Evolutionary conservation across 2,888 invertebrate species (phyloP).

Genomic region (Eupithecia insigniata): DNA sequence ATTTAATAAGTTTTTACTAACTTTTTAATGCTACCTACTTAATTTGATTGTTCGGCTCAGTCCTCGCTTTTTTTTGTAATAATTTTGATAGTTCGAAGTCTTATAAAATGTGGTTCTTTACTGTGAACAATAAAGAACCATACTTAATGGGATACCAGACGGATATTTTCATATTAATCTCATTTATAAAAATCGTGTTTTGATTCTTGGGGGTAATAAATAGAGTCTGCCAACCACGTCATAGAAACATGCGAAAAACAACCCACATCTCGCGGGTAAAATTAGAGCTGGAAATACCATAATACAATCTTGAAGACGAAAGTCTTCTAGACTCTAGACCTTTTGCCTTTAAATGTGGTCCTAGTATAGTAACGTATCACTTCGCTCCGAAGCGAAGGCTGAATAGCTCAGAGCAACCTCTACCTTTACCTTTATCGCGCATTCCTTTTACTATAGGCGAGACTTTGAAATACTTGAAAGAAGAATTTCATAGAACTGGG

Average conservation of each 20-base stretch:
- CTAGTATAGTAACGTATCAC: background rate
- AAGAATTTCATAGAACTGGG: background rate
- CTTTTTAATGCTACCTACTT: too few relatives aligned
- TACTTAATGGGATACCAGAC: too few relatives aligned
- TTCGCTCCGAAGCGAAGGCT: slow-evolving; percentile 6
- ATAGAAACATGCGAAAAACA: background rate
- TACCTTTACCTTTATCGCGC: slow-evolving; percentile 8
- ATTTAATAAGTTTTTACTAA: too few relatives aligned
- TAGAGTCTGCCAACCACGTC: background rate
- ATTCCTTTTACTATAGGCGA: slow-evolving; percentile 1
- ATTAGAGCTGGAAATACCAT: background rate
- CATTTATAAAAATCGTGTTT: too few relatives aligned
- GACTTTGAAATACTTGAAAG: background rate
- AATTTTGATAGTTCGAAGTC: too few relatives aligned
- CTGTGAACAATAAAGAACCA: too few relatives aligned
- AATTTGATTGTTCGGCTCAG: too few relatives aligned
- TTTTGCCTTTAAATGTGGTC: background rate
- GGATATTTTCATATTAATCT: too few relatives aligned
- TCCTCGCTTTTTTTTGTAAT: too few relatives aligned
- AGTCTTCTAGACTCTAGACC: too few relatives aligned
- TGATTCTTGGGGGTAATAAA: background rate
- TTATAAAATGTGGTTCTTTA: too few relatives aligned
- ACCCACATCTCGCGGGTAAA: background rate
- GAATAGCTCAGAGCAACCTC: slow-evolving; percentile 7
- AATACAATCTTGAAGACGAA: background rate